These are phyloP conservation scores for Channa argus DNA, from an alignment of 2,113 vertebrate species.

Conservation along the genomic window DNA sequence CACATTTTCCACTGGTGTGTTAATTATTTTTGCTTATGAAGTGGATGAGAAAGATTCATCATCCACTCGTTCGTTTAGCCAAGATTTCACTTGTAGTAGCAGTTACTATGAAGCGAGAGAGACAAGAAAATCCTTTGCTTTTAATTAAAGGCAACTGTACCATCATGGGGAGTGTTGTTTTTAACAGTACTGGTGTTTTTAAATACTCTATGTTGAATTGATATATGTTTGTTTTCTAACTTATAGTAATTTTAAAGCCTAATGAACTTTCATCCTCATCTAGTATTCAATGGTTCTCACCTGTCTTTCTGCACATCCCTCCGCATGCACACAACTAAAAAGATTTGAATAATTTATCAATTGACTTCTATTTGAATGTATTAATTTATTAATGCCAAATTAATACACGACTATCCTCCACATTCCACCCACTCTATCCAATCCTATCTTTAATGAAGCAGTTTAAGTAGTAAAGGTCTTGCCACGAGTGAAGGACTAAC, in stretches of 20 bases:
- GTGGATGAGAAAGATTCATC: conserved; percentile 47
- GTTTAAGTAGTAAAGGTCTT: conserved; percentile 65
- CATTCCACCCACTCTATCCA: conserved; percentile 62
- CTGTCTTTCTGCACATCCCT: conserved; percentile 74
- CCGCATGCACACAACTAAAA: conserved; percentile 80
- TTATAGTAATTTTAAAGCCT: conserved; percentile 83
- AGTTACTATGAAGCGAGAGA: conserved; percentile 28
- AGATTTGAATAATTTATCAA: conserved; percentile 92
- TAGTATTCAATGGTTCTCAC: conserved; percentile 83
- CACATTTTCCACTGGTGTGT: conserved; percentile 34
- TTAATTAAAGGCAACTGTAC: conserved; percentile 49
- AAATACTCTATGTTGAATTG: conserved; percentile 60
- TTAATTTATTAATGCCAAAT: conserved; percentile 92
- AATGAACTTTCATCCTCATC: conserved; percentile 94
- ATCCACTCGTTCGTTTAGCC: conserved; percentile 57
- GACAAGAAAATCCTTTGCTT: conserved; percentile 16
- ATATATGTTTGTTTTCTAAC: conserved; percentile 76
- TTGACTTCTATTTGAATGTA: conserved; percentile 94
- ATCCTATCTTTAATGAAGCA: conserved; percentile 79
- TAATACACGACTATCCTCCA: conserved; percentile 82
- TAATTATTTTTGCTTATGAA: conserved; percentile 62
- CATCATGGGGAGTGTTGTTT: conserved; percentile 50
- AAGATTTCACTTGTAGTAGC: conserved; percentile 17
- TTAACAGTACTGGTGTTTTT: conserved; percentile 54
- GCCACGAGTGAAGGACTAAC: conserved; percentile 63